Base-by-base conservation (phyloP, 1,140 invertebrate species). In the Listronotus bonariensis region DNA sequence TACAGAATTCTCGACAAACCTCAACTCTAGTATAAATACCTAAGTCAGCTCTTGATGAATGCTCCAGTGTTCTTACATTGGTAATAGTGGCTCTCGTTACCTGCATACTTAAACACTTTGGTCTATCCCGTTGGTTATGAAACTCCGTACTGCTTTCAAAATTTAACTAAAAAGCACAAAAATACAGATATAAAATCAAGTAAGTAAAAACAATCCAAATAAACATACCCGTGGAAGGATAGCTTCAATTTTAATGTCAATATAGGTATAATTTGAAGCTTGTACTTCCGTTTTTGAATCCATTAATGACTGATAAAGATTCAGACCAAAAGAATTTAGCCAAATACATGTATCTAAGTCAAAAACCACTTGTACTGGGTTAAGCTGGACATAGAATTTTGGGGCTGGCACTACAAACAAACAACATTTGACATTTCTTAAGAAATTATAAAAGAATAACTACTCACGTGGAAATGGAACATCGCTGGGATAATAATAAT, bases 401-500 rank as follows among this genome's bases (percentile, higher is more conserved):
- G 95, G 91, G 48, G 93, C 87, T 15, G 96, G 96, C 57, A 97
- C 94, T 92, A 79, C 59, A 82, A 83, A 26, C 5, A 26, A 26
- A 26, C 5, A 26, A 3, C 20, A 5, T 3, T 3, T 26, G 20
- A 26, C 5, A 26, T 3, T 3, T 3, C 20, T 26, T 26, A 26
- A 26, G 1, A 26, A 26, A 3, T 5, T 6, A 43, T 52, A 34
- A 36, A 54, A 58, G 52, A 63, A 34, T 61, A 12, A 68, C 32
- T 67, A 81, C 86, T 86, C 83, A 96, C 95, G 82, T 79, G 95
- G 95, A 85, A 96, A 97, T 68, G 90, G 88, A 43, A 92, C 87
- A 74, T 95, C 93, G 48, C 93, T 94, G 10, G 96, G 95, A 82
- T 97, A 98, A 79, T 97, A 99, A 81, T 96, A 99, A 74, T 95